Percentiles rank a stretch among this genome's conserved stretches.
These are phyloP conservation scores for Pinna nobilis DNA, from an alignment of 1,140 invertebrate genomes.

Conservation along the genomic window DNA sequence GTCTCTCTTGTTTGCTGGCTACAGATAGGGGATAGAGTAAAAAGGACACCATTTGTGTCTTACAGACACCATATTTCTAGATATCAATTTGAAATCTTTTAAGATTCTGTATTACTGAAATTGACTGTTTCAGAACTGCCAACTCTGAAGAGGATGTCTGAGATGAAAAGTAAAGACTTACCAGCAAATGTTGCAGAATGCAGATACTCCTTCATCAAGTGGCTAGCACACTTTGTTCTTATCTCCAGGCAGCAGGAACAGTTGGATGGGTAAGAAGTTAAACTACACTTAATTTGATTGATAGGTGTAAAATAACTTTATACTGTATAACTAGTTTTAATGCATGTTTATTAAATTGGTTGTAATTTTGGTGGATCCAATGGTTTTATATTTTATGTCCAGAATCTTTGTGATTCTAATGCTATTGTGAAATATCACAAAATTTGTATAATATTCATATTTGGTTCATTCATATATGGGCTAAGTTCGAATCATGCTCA, in stretches of 20 bases:
- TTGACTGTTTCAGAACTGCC: constrained; percentile 55
- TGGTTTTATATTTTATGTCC: too few relatives aligned
- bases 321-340: too few relatives aligned
- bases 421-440: too few relatives aligned
- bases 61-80: too few relatives aligned
- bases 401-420: too few relatives aligned
- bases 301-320: too few relatives aligned
- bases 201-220: constrained; percentile 66
- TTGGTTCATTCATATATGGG: too few relatives aligned
- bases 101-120: background rate
- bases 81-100: background rate
- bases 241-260: constrained; percentile 44
- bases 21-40: background rate
- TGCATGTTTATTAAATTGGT: too few relatives aligned
- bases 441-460: too few relatives aligned
- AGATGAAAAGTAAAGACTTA: constrained; percentile 58
- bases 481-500: too few relatives aligned
- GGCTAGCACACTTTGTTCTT: constrained; percentile 64
- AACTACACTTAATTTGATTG: background rate
- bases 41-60: background rate
- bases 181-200: constrained; percentile 63
- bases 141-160: constrained; percentile 46
- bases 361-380: too few relatives aligned
- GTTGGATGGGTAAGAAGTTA: background rate
- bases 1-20: too few relatives aligned